Base-by-base conservation (phyloP, 2,797 vertebrate species). In the Atherinosoma microstoma region DNA sequence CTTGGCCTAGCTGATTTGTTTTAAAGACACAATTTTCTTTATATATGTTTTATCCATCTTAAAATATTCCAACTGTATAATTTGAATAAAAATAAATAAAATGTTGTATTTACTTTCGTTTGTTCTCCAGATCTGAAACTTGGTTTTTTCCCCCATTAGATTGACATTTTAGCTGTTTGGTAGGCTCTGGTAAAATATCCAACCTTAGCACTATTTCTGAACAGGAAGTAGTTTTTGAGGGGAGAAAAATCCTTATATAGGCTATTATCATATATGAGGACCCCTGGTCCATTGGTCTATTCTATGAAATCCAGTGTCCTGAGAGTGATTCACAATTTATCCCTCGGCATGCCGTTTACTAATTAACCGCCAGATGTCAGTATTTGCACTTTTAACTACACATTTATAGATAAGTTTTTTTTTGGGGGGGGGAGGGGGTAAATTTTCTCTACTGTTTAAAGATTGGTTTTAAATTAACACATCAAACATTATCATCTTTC, bases 291-390 rank as follows among this genome's bases (percentile, higher is more conserved):
- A n/a, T n/a, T 8, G 2, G 11, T 49, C n/a, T 49, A 22, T 9
- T 49, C 10, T 20, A 47, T 20, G 45, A 49, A n/a, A 49, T 36
- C 35, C 35, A 36, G 10, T 10, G 35, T 9, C 20, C 47, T 49
- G 20, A 22, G 20, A 22, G 10, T 22, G n/a, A 22, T 20, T 49
- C 7, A 20, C 18, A n/a, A 8, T 29, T 29, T 20, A 35, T 2
- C 3, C 27, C 0, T 11, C 8, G 16, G 9, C 3, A 16, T 61
- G 16, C 45, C 1, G 16, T 61, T 35, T 49, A 35, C 24, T 20
- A 57, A 8, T 56, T 12, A 34, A 56, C 38, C 30, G 20, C 72
- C 24, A 35, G 58, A 22, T 63, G 40, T 68, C 59, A 61, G 30
- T 47, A 4, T 67, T 45, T 29, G 3, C 22, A 36, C 20, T 47